phyloP scores from a whole-genome alignment of 2,113 vertebrate species.

The Gobiocypris rarus region DNA sequence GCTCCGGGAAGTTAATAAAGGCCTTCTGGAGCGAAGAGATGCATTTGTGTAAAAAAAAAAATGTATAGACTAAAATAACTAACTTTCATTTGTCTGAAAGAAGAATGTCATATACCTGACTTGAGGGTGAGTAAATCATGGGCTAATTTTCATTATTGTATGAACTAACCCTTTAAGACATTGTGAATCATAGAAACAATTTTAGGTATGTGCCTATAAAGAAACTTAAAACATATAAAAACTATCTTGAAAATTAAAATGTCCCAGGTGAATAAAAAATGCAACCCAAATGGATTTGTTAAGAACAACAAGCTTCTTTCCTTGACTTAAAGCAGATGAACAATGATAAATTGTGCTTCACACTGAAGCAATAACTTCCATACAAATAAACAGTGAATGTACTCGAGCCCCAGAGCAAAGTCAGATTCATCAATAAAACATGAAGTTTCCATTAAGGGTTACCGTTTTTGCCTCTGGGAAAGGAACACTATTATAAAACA shows the following conservation, averaged over 20 bases:
- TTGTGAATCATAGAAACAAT: too few relatives aligned
- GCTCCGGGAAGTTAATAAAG: too few relatives aligned
- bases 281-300: too few relatives aligned
- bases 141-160: too few relatives aligned
- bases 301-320: not conserved
- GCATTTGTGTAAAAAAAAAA: too few relatives aligned
- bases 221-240: not conserved
- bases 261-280: not conserved
- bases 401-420: not conserved
- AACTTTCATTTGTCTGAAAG: too few relatives aligned
- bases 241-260: too few relatives aligned
- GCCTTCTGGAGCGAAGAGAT: too few relatives aligned
- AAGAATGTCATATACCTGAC: too few relatives aligned
- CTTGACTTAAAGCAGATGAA: not conserved
- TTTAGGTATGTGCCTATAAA: not conserved
- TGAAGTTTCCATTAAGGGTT: slow-evolving; percentile 12
- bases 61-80: too few relatives aligned
- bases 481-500: slow-evolving; percentile 11
- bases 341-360: slow-evolving; percentile 2
- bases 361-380: slow-evolving; percentile 3
- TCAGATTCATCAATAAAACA: slow-evolving; percentile 28
- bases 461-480: not conserved
- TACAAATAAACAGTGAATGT: not conserved
- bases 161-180: too few relatives aligned
- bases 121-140: too few relatives aligned